Percentiles rank a stretch among this genome's conserved stretches.
Conservation (phyloP, 2,113 vertebrate species). For the Apteryx owenii region DNA sequence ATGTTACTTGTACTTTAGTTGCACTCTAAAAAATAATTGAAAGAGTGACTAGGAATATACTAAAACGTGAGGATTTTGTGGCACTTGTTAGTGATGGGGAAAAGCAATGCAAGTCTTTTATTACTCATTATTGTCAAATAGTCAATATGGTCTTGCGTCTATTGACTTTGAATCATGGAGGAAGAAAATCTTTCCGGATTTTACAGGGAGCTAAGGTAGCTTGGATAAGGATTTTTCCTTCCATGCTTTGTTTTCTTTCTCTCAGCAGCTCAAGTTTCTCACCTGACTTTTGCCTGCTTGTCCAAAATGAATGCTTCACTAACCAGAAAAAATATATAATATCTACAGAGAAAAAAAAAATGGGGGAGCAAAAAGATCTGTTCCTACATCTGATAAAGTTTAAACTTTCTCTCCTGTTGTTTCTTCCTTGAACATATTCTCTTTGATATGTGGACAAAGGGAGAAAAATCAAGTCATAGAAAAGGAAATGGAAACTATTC, state of each 20-base stretch:
- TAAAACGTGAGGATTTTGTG: not conserved
- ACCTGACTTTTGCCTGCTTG: not conserved
- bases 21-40: not conserved
- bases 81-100: not conserved
- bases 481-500: constrained; percentile 39
- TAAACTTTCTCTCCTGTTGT: not conserved
- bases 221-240: not conserved
- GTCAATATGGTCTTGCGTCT: not conserved
- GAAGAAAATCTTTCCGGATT: not conserved
- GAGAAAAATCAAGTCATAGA: not conserved
- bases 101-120: not conserved
- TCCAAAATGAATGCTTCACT: not conserved
- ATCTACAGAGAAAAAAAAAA: not conserved
- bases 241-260: not conserved
- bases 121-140: not conserved
- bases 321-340: not conserved
- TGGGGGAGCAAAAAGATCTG: not conserved
- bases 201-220: not conserved
- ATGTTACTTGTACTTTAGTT: not conserved
- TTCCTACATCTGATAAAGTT: not conserved
- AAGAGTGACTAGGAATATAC: not conserved
- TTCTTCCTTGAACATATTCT: constrained; percentile 5
- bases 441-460: not conserved
- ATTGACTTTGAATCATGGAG: not conserved
- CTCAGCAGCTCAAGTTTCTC: not conserved